Evolutionary conservation across 2,797 vertebrate species (phyloP), one percentile per base, ranked within the genome.

Genomic region (Setipinna tenuifilis): DNA sequence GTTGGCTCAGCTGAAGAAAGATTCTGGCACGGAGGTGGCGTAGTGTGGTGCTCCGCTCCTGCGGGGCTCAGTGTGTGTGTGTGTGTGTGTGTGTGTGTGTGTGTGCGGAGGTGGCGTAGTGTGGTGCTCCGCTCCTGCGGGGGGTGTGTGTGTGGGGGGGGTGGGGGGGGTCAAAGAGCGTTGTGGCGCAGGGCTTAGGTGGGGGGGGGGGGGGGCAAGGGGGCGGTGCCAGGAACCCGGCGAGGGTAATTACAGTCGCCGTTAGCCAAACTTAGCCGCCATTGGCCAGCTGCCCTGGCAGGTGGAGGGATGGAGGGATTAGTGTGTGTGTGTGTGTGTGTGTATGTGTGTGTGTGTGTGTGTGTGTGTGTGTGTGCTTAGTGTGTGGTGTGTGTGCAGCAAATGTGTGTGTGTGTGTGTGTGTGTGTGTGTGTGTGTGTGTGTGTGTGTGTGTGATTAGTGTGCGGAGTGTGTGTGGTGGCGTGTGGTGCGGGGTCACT

Each of bases 201-300:
- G 85, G 83, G 87, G 58, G 19, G 12, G 19, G 81, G 86, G 31
- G 85, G 3, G 50, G 7, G 7, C 0, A 7, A 10, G 50, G 7
- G 50, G 7, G 50, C 9, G 50, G 50, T 54, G 50, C 14, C 9
- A 10, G 14, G 3, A 84, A 82, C 86, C 85, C 82, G 85, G 83
- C 25, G 81, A 84, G 82, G 46, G 41, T 65, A 83, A 80, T 68
- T 25, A 81, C 61, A 3, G 14, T 31, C 41, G 50, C 50, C 7
- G 50, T 54, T 54, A 54, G 46, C 46, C 46, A n/a, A 57, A 84
- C 31, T 91, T 88, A 87, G 88, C 86, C 35, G 17, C 2, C n/a
- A 5, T 85, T 71, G 87, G 87, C 89, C 89, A 90, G 89, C 88
- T 89, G 88, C 80, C 46, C 59, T 59, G 86, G 83, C 87, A 91